These are phyloP conservation scores for Chymomyza costata DNA, from an alignment of 1,140 invertebrate species.

Conservation along the genomic window DNA sequence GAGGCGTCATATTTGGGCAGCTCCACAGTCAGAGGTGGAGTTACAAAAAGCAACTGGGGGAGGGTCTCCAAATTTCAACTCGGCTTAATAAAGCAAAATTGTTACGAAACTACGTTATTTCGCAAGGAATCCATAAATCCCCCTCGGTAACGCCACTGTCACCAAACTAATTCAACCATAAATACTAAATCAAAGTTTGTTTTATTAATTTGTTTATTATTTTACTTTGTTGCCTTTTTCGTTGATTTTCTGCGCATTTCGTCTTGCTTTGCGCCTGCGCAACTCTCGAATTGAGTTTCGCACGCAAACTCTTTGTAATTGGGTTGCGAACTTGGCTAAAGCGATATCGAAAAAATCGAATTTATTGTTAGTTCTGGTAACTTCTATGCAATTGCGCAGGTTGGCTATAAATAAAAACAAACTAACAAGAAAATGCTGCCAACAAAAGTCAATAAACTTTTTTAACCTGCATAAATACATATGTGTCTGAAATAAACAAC, in stretches of 20 bases:
- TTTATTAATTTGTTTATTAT: not conserved
- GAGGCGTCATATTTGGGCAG: no score
- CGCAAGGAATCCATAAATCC: no score
- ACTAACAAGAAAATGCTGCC: slow-evolving; percentile 33
- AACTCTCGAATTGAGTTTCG: slow-evolving; percentile 25
- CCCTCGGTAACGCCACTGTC: no score
- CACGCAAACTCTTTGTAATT: slow-evolving; percentile 14
- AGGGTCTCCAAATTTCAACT: no score
- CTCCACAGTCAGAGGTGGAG: no score
- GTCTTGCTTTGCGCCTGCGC: slow-evolving; percentile 34
- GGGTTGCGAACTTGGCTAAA: slow-evolving; percentile 43
- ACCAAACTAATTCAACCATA: no score
- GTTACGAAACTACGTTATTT: no score
- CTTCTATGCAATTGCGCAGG: slow-evolving; percentile 25
- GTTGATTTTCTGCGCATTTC: no score
- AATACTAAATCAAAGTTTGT: slow-evolving; percentile 1
- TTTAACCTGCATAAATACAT: slow-evolving; percentile 55
- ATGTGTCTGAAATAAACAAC: slow-evolving; percentile 5
- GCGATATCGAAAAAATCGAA: slow-evolving; percentile 6
- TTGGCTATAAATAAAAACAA: slow-evolving; percentile 9
- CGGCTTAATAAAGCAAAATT: no score
- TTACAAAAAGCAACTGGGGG: no score
- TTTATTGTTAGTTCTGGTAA: slow-evolving; percentile 31
- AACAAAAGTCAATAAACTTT: slow-evolving; percentile 62
- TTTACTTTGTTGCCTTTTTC: no score